Conservation (phyloP, 2,888 invertebrate genomes). For the Euplexia lucipara region DNA sequence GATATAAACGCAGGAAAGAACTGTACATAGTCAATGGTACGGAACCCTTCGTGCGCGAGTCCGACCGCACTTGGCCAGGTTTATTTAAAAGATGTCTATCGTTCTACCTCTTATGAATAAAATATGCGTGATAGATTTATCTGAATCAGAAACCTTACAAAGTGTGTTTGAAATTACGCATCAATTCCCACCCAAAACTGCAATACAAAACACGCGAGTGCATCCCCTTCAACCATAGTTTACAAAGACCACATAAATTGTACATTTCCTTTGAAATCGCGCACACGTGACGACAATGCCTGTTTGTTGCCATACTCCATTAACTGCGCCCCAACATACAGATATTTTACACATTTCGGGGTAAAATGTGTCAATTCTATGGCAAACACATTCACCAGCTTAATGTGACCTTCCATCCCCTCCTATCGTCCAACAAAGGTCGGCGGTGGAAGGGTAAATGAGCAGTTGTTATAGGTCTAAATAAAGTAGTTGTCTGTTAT, state of each 20-base stretch:
- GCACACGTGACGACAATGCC: conserved; percentile 76
- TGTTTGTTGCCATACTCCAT: conserved; percentile 79
- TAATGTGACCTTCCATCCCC: conserved; percentile 63
- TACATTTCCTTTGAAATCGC: conserved; percentile 70
- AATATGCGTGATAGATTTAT: too few species aligned
- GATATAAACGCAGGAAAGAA: too few species aligned
- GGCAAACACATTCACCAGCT: conserved; percentile 67
- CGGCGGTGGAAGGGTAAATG: not conserved
- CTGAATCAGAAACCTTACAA: not conserved
- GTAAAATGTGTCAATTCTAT: conserved; percentile 77
- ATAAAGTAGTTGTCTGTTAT: conserved; percentile 68
- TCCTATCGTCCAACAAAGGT: conserved; percentile 5
- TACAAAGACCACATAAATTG: conserved; percentile 66
- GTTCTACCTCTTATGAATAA: too few species aligned
- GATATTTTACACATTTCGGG: conserved; percentile 76
- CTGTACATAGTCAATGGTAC: too few species aligned
- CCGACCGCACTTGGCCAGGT: too few species aligned
- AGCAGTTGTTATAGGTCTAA: conserved; percentile 55
- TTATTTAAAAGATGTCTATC: too few species aligned
- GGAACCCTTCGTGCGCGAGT: too few species aligned
- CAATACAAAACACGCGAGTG: conserved; percentile 2
- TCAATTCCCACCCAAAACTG: conserved; percentile 11
- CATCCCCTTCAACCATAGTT: conserved; percentile 35
- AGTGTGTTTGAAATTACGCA: conserved; percentile 6
- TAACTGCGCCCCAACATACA: conserved; percentile 75